Evolutionary conservation across 37 sponge, comb jelly and placozoan species (phyloP), one percentile per base, ranked within the genome.

Genomic region (Ianthella basta): DNA sequence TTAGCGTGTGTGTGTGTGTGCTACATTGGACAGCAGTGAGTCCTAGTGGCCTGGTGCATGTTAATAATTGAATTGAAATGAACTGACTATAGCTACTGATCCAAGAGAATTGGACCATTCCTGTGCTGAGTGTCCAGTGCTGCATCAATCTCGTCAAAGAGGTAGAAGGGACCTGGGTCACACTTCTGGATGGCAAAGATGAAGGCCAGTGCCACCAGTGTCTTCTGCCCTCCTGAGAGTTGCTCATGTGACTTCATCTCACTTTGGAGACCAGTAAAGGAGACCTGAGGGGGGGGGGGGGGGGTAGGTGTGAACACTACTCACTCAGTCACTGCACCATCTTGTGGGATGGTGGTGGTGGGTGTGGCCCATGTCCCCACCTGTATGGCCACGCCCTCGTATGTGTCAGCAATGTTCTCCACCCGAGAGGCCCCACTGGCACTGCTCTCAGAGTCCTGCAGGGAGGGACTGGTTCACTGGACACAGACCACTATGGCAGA

Each of bases 161-260:
- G 89, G 84, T 98, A 98, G 77, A 98, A 98, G 18, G 99, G 99
- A 39, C 94, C 99, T 2, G 99, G 99, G 68, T 98, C 99, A 92
- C 99, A 98, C 83, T 96, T 96, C 84, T 98, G 99, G 66, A 98
- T 96, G 83, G 99, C 93, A 89, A 98, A 98, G 38, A 98, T 98
- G 65, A 98, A 88, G 20, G 93, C 89, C 34, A 98, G 91, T 5
- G 99, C 99, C 3, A 98, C 99, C 15, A 98, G 88, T 4, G 95
- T 90, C 85, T 98, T 98, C 86, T 98, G 99, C 15, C 99, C 99
- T 29, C 99, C 99, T 14, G 97, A 96, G 16, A 98, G 56, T 87
- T 98, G 99, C 85, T 98, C 96, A 40, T 96, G 86, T 56, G 93
- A 95, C 68, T 93, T 91, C 27, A 91, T 96, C 70, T 96, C 97